A percentile compares a stretch with the other conserved stretches of the same genome.
Evolutionary conservation across 1,140 invertebrate species (phyloP).

Genomic region (Chironomus striatipennis): DNA sequence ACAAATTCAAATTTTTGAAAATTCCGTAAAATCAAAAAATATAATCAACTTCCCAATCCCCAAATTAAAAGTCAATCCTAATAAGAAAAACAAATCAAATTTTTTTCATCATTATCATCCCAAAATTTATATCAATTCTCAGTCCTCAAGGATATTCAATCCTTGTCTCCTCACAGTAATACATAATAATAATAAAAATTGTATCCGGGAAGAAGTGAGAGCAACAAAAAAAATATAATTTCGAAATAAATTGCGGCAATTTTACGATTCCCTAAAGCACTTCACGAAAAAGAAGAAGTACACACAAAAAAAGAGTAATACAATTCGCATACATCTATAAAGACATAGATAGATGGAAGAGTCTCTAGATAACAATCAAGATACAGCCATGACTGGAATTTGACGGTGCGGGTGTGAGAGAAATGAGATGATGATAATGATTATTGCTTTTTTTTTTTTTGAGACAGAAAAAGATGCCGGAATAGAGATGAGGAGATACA

Average conservation of each 20-base stretch:
- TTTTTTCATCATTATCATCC: too few species aligned
- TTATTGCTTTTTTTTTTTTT: neutral
- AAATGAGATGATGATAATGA: conserved; percentile 2
- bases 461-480: neutral
- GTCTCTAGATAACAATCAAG: conserved; percentile 12
- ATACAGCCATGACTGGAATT: neutral
- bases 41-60: too few species aligned
- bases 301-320: neutral
- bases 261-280: too few species aligned
- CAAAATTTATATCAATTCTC: too few species aligned
- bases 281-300: neutral
- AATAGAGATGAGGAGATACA: neutral
- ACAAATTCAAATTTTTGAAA: too few species aligned
- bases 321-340: neutral
- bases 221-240: neutral
- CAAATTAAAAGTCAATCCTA: too few species aligned
- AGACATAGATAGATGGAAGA: neutral
- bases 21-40: too few species aligned
- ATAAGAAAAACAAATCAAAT: too few species aligned
- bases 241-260: neutral
- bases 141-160: too few species aligned
- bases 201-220: too few species aligned
- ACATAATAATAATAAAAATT: too few species aligned
- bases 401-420: neutral
- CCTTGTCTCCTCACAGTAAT: too few species aligned